These are phyloP conservation scores for Microcebus tavaratra DNA, from an alignment of 2,113 vertebrate species.

Conservation along the genomic window DNA sequence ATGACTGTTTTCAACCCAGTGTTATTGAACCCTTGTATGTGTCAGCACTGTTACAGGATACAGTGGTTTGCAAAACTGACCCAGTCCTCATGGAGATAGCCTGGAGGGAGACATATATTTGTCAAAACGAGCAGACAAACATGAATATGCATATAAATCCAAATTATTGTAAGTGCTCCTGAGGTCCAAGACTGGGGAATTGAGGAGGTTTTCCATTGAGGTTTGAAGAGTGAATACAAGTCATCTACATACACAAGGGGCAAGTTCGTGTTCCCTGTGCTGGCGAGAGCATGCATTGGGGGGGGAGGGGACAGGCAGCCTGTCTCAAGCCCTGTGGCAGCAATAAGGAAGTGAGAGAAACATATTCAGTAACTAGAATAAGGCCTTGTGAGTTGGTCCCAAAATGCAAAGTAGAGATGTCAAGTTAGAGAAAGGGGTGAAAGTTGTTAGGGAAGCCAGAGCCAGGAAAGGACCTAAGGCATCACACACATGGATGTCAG, in stretches of 20 bases:
- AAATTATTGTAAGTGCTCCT: background rate
- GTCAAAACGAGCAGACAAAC: background rate
- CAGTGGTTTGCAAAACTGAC: background rate
- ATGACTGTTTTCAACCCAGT: background rate
- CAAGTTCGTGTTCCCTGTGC: background rate
- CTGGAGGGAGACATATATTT: background rate
- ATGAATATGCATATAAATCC: background rate
- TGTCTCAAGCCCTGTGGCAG: background rate
- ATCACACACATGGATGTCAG: background rate
- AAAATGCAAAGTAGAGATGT: background rate
- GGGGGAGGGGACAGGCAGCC: rapidly evolving
- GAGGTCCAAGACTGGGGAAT: background rate
- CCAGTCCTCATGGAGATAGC: background rate
- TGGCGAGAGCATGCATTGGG: rapidly evolving
- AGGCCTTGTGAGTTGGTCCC: background rate
- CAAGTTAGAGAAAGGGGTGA: background rate
- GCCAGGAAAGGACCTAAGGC: background rate
- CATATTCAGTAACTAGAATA: background rate
- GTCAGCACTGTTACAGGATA: background rate
- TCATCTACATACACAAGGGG: too few species aligned
- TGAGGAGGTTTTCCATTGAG: background rate
- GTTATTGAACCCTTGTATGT: background rate
- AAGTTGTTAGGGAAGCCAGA: background rate
- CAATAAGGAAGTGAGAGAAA: background rate
- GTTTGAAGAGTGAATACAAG: background rate